Evolutionary conservation across 2,113 vertebrate genomes (phyloP).

Genomic region (Cyphotilapia sp.): DNA sequence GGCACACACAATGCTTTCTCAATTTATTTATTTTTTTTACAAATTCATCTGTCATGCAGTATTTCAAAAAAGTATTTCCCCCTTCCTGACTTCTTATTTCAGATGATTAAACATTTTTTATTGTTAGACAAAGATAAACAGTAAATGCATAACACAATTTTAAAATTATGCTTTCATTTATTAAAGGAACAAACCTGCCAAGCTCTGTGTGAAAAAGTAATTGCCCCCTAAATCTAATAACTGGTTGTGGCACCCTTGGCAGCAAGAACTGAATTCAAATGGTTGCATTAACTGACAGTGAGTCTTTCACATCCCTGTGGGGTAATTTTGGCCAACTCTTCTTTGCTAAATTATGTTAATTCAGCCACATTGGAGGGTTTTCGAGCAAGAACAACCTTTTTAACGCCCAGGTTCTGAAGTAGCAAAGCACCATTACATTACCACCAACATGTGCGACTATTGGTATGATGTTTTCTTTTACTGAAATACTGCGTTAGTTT

Average conservation of each 20-base stretch:
- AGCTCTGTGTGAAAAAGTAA: not conserved
- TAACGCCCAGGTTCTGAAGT: not conserved
- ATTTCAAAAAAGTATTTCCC: not conserved
- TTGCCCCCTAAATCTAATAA: not conserved
- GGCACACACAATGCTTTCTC: not conserved
- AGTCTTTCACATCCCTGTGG: not conserved
- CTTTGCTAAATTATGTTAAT: not conserved
- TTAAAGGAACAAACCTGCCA: not conserved
- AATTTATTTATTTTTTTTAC: not conserved
- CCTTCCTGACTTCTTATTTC: not conserved
- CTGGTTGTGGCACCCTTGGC: not conserved
- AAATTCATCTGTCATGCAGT: not conserved
- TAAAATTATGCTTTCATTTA: not conserved
- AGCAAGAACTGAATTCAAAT: not conserved
- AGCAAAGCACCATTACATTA: not conserved
- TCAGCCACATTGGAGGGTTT: not conserved
- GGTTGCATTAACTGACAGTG: not conserved
- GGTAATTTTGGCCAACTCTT: not conserved
- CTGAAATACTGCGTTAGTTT: not conserved
- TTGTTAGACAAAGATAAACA: not conserved
- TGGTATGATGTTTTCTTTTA: not conserved
- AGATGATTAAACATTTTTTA: not conserved
- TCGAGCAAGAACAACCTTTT: not conserved
- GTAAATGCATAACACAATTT: not conserved
- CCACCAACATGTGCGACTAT: not conserved